Evolutionary conservation across 1,140 invertebrate species (phyloP).

Genomic region (Drosophila tsacasi): DNA sequence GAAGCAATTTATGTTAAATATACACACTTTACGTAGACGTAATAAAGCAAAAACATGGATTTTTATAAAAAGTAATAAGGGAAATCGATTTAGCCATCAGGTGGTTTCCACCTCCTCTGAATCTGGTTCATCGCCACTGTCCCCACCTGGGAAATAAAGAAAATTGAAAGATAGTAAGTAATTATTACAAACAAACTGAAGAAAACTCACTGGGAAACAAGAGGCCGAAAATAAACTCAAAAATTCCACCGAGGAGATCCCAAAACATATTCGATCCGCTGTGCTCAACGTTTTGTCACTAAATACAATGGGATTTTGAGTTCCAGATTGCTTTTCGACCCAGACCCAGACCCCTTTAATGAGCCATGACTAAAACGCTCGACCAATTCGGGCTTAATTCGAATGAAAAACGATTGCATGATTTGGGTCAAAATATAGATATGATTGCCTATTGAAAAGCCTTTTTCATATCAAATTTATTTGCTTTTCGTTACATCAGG

Average conservation of each 20-base stretch:
- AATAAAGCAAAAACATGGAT: slow-evolving; percentile 49
- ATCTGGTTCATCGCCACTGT: slow-evolving; percentile 73
- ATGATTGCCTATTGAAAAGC: slow-evolving; percentile 50
- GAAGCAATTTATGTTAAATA: slow-evolving; percentile 45
- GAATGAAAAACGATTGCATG: slow-evolving; percentile 31
- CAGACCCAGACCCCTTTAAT: slow-evolving; percentile 54
- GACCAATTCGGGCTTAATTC: slow-evolving; percentile 39
- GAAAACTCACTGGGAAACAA: slow-evolving; percentile 74
- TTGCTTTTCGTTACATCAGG: slow-evolving; percentile 39
- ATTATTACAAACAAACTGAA: neutral
- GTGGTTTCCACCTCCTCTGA: slow-evolving; percentile 79
- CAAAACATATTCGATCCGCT: slow-evolving; percentile 76
- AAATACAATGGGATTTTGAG: slow-evolving; percentile 30
- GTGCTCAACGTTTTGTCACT: slow-evolving; percentile 62
- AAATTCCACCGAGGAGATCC: slow-evolving; percentile 70
- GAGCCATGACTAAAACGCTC: slow-evolving; percentile 61
- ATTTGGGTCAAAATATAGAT: slow-evolving; percentile 53
- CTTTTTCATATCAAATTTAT: slow-evolving; percentile 61
- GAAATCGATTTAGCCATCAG: slow-evolving; percentile 2
- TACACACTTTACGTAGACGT: slow-evolving; percentile 36
- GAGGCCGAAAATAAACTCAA: slow-evolving; percentile 67
- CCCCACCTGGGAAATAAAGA: slow-evolving; percentile 46
- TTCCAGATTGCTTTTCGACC: slow-evolving; percentile 25
- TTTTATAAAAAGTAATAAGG: neutral
- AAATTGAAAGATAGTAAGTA: neutral